Evolutionary conservation across 2,888 invertebrate species (phyloP).

Genomic region (Cyclophora punctaria): DNA sequence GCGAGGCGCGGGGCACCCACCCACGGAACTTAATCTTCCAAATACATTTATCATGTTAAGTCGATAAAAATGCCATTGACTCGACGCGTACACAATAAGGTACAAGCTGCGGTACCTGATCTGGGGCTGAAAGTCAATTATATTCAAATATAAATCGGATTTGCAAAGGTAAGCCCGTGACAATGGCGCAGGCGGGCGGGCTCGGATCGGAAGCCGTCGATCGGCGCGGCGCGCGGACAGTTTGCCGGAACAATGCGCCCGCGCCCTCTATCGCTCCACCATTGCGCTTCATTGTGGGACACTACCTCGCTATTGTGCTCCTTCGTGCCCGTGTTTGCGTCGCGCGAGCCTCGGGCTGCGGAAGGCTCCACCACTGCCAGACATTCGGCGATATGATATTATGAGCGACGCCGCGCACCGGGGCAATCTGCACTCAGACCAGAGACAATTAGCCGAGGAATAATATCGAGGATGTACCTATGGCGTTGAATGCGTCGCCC

Average conservation of each 20-base stretch:
- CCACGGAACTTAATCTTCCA: constrained; percentile 62
- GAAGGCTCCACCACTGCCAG: too few species aligned
- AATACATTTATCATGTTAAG: constrained; percentile 72
- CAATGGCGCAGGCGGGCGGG: constrained; percentile 63
- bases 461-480: too few species aligned
- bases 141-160: constrained; percentile 76
- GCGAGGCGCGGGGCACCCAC: constrained; percentile 35
- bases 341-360: constrained; percentile 4
- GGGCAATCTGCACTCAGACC: too few species aligned
- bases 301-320: constrained; percentile 40
- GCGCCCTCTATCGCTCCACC: constrained; percentile 29
- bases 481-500: too few species aligned
- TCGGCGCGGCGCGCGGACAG: constrained; percentile 29
- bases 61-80: constrained; percentile 71
- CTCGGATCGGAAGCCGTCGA: constrained; percentile 12
- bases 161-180: constrained; percentile 69
- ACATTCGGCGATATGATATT: too few species aligned
- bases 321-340: constrained; percentile 24
- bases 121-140: constrained; percentile 70
- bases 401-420: too few species aligned
- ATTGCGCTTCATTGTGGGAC: constrained; percentile 41
- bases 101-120: constrained; percentile 61
- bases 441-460: too few species aligned
- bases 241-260: constrained; percentile 26
- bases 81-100: constrained; percentile 63